Base-by-base conservation (phyloP, 2,888 invertebrate genomes). In the Aromia moschata region DNA sequence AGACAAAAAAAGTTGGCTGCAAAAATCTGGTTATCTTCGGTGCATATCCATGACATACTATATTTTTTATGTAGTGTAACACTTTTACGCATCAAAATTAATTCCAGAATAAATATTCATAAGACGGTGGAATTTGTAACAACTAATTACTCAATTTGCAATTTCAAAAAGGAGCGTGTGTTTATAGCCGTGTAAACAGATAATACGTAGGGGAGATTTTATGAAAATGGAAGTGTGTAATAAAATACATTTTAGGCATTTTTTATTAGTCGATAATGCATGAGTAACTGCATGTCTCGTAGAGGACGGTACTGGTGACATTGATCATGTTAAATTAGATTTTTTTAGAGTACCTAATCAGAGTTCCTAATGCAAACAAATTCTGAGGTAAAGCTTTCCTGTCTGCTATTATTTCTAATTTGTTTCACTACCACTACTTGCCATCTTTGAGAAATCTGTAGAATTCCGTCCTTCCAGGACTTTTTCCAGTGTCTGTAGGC, bases 201-300 rank as follows among this genome's bases (percentile, higher is more conserved):
- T 20, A 33, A 33, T 11, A 14, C 20, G 43, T 20, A 18, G 15
- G 43, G 1, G 11, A 14, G 20, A 43, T 4, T 43, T 43, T 43
- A 43, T 43, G 43, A 11, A 43, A 38, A 38, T 49, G 18, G 49
- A 49, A 49, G 49, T 25, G 38, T 37, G 49, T 37, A 38, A 38
- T 49, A 49, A 49, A 49, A 40, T 38, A 40, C 38, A 40, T 15
- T 49, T 47, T 37, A 47, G 37, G 18, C 33, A 36, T 47, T 47
- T 47, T 49, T 49, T 49, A 49, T 49, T 38, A 16, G 38, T 38
- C 37, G 15, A 38, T 49, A 47, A 38, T 38, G 49, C 38, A 38
- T 49, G 49, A 49, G 49, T 47, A 47, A 47, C 47, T 36, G 14
- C 17, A 20, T 31, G 47, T 20, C n/a, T 25, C 3, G 49, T n/a